Conservation (phyloP, 2,888 invertebrate genomes). For the Periphyllus acericola region DNA sequence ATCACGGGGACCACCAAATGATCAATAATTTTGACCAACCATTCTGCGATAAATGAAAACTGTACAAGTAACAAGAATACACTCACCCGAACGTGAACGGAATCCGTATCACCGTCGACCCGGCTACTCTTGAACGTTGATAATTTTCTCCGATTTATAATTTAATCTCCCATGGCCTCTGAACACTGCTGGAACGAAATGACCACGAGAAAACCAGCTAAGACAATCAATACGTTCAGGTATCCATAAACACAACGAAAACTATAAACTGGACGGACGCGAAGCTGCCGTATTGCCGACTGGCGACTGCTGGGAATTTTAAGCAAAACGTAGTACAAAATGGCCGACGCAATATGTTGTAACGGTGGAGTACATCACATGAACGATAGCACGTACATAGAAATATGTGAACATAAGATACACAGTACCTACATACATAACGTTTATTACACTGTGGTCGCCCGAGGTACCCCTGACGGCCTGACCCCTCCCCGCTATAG, state of each 20-base stretch:
- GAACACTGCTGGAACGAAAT: not conserved
- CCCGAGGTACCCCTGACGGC: too few relatives aligned
- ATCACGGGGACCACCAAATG: not conserved
- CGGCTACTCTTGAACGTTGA: not conserved
- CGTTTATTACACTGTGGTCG: too few relatives aligned
- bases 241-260: too few relatives aligned
- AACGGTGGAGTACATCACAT: not conserved
- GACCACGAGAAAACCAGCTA: not conserved
- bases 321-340: slow-evolving; percentile 1
- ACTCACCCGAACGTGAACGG: slow-evolving; percentile 6
- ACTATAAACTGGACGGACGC: not conserved
- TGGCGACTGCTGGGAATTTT: not conserved
- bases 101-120: slow-evolving; percentile 3
- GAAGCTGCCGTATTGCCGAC: not conserved
- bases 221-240: not conserved
- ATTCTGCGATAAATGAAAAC: not conserved
- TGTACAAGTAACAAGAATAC: not conserved
- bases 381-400: not conserved
- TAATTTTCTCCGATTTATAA: not conserved
- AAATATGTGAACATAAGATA: not conserved
- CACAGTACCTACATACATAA: too few relatives aligned
- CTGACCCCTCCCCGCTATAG: not conserved
- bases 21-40: not conserved
- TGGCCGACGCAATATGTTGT: not conserved
- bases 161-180: not conserved